phyloP scores from a whole-genome alignment of 2,888 invertebrate species.

The Lacanobia oleracea region DNA sequence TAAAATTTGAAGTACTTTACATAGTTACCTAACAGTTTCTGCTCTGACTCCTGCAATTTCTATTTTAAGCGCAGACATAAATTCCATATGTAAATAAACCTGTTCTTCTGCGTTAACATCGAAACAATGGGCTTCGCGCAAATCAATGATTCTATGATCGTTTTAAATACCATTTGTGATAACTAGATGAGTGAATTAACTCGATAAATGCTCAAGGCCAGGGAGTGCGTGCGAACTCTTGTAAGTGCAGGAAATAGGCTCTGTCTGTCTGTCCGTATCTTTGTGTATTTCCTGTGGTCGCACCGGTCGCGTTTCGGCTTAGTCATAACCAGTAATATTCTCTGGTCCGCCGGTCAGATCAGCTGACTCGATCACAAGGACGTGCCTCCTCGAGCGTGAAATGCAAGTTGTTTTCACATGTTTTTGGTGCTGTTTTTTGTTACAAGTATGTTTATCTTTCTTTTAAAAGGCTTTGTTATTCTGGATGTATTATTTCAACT shows the following conservation, averaged over 20 bases:
- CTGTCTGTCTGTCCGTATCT: conserved; percentile 60
- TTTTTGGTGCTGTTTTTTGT: conserved; percentile 60
- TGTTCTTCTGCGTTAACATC: conserved; percentile 54
- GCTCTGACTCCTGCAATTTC: conserved; percentile 59
- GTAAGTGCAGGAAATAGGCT: conserved; percentile 78
- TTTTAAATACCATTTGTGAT: conserved; percentile 43
- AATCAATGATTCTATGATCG: conserved; percentile 46
- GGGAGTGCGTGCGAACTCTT: conserved; percentile 73
- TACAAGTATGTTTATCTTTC: conserved; percentile 45
- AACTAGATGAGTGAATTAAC: conserved; percentile 61
- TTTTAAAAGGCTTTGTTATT: neutral
- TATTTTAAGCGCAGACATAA: conserved; percentile 56
- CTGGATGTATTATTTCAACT: neutral
- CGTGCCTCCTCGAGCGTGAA: conserved; percentile 71
- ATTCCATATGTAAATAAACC: conserved; percentile 67
- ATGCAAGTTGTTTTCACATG: conserved; percentile 69
- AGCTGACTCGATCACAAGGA: conserved; percentile 74
- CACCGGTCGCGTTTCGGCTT: conserved; percentile 59
- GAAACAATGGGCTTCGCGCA: conserved; percentile 53
- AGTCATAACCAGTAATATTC: conserved; percentile 71
- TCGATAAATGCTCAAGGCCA: conserved; percentile 66
- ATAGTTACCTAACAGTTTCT: conserved; percentile 67
- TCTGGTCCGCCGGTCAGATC: conserved; percentile 60
- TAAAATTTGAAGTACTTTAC: conserved; percentile 52
- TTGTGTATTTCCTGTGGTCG: conserved; percentile 76